These are phyloP conservation scores for Dasysyrphus albostriatus DNA, from an alignment of 2,888 invertebrate species.

Conservation along the genomic window DNA sequence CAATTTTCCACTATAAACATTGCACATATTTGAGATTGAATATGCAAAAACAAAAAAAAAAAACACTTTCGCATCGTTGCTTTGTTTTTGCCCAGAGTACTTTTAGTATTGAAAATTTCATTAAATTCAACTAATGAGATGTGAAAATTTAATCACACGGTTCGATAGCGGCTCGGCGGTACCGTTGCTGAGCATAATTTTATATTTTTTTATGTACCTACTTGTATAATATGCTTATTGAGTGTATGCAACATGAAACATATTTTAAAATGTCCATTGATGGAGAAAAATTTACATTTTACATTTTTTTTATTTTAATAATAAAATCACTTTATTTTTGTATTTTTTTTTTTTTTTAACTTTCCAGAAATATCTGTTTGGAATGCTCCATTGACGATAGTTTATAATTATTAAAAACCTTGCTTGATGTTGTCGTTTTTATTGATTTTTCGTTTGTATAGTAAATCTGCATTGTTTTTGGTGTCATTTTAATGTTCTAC, in stretches of 20 bases:
- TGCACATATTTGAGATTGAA: constrained; percentile 28
- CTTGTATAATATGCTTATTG: constrained; percentile 26
- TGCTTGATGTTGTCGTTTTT: not conserved
- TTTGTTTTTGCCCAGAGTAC: constrained; percentile 42
- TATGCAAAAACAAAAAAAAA: not conserved
- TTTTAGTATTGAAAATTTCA: constrained; percentile 68
- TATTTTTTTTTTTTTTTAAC: not conserved
- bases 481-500: not conserved
- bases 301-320: constrained; percentile 1
- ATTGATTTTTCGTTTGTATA: not conserved
- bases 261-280: constrained; percentile 51
- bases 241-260: constrained; percentile 42
- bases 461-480: not conserved
- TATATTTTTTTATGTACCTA: constrained; percentile 12
- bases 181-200: constrained; percentile 26
- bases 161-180: constrained; percentile 52
- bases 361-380: constrained; percentile 11
- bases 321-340: constrained; percentile 32
- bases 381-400: constrained; percentile 15
- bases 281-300: constrained; percentile 61
- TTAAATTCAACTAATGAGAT: constrained; percentile 75
- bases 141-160: constrained; percentile 76
- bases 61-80: constrained; percentile 20
- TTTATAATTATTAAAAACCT: not conserved
- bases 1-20: constrained; percentile 31